These are phyloP conservation scores for Heliornis fulica DNA, from an alignment of 2,113 vertebrate species.

Conservation along the genomic window DNA sequence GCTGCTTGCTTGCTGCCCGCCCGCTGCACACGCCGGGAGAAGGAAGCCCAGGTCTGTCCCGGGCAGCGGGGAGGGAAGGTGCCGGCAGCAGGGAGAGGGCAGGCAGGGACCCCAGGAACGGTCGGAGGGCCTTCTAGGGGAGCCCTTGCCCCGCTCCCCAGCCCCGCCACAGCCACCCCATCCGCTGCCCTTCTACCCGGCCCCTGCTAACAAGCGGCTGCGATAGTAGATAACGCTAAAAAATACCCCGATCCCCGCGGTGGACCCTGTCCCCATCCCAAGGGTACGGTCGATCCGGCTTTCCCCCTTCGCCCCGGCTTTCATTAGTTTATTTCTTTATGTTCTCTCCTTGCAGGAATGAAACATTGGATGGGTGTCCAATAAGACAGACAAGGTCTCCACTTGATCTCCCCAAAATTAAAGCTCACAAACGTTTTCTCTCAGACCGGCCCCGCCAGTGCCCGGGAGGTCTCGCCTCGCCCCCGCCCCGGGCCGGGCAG, in stretches of 20 bases:
- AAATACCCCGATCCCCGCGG: accelerated
- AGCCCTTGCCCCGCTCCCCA: neutral
- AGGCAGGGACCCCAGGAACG: neutral
- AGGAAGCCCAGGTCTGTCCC: neutral
- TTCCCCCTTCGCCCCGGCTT: neutral
- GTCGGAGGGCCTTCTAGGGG: neutral
- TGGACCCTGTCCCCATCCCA: too few species aligned
- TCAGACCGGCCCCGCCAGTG: neutral
- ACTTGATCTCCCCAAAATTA: neutral
- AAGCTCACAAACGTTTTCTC: neutral
- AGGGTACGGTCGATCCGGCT: accelerated
- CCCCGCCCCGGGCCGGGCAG: neutral
- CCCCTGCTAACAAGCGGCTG: neutral
- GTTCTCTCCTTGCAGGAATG: neutral
- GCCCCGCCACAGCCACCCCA: neutral
- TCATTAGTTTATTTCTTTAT: neutral
- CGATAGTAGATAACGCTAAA: neutral
- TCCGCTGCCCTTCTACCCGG: neutral
- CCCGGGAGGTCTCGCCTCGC: neutral
- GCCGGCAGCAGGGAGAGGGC: neutral
- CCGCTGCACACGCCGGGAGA: neutral
- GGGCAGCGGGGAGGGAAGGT: neutral
- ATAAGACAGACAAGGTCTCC: neutral
- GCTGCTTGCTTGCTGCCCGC: accelerated
- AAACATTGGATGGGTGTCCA: neutral